A percentile compares a stretch with the other conserved stretches of the same genome.
phyloP scores from a whole-genome alignment of 2,113 vertebrate genomes.

The Sebastes schlegelii region DNA sequence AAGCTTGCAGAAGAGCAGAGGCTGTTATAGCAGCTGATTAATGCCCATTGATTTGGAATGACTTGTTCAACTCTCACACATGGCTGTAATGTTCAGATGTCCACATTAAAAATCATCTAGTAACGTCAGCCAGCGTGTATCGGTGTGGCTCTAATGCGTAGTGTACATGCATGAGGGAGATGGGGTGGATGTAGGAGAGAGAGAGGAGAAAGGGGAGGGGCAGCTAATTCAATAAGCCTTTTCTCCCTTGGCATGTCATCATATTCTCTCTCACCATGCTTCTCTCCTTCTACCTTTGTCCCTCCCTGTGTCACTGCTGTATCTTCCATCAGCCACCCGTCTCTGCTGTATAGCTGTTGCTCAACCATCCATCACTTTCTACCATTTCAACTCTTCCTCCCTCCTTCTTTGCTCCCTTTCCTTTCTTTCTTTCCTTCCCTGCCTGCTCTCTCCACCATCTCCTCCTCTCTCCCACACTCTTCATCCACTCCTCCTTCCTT shows the following conservation, averaged over 20 bases:
- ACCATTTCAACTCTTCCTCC: conserved; percentile 4
- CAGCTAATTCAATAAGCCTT: conserved; percentile 42
- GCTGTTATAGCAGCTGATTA: too few relatives aligned
- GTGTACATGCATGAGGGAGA: conserved; percentile 31
- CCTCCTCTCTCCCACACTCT: background rate
- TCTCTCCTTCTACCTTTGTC: conserved; percentile 22
- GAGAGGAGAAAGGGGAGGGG: conserved; percentile 17
- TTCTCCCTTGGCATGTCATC: conserved; percentile 36
- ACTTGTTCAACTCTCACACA: too few relatives aligned
- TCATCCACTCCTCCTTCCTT: background rate
- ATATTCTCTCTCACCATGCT: conserved; percentile 17
- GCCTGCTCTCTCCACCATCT: background rate
- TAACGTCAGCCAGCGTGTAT: background rate
- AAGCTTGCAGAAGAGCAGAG: too few relatives aligned
- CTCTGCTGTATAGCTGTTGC: background rate
- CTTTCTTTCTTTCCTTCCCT: background rate
- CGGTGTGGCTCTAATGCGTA: background rate
- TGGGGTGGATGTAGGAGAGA: background rate
- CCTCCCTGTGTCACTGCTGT: conserved; percentile 32
- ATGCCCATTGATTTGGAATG: background rate
- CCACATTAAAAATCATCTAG: background rate
- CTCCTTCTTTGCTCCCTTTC: background rate
- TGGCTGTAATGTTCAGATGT: background rate
- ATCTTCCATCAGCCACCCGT: background rate
- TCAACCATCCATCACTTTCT: conserved; percentile 17